Conservation (phyloP, 1,140 invertebrate genomes). For the Chironomus tepperi region DNA sequence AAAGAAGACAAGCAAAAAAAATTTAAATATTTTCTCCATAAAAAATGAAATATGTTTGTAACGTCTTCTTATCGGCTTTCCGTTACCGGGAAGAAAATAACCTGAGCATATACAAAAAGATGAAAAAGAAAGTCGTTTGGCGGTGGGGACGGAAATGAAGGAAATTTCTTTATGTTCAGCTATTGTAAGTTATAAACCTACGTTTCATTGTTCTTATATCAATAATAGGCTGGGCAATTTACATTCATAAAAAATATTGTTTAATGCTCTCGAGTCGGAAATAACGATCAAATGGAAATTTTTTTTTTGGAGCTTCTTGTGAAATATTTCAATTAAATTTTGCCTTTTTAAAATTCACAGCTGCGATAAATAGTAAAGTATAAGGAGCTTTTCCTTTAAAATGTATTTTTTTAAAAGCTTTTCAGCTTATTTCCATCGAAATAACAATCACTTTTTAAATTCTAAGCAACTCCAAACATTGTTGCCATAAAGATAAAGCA, state of each 20-base stretch:
- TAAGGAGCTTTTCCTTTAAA: too few relatives aligned
- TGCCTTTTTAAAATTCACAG: too few relatives aligned
- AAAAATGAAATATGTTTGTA: slow-evolving; percentile 14
- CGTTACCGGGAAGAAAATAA: too few relatives aligned
- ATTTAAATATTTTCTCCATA: slow-evolving; percentile 4
- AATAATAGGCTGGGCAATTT: not conserved
- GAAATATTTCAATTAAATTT: not conserved
- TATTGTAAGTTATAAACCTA: not conserved
- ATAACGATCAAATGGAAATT: not conserved
- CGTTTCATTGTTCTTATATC: not conserved
- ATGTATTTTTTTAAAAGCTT: too few relatives aligned
- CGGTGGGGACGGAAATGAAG: not conserved
- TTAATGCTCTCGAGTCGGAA: not conserved
- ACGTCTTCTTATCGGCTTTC: not conserved
- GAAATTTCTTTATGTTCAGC: slow-evolving; percentile 8
- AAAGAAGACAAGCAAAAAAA: not conserved
- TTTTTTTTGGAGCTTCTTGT: not conserved
- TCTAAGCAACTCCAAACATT: too few relatives aligned
- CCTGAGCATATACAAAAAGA: too few relatives aligned
- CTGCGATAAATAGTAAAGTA: too few relatives aligned
- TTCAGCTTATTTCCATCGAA: too few relatives aligned
- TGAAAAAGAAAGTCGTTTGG: too few relatives aligned
- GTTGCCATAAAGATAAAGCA: too few relatives aligned
- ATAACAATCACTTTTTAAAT: too few relatives aligned
- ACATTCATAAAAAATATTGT: too few relatives aligned